phyloP scores from a whole-genome alignment of 2,113 vertebrate genomes.

The Paradoxurus hermaphroditus region DNA sequence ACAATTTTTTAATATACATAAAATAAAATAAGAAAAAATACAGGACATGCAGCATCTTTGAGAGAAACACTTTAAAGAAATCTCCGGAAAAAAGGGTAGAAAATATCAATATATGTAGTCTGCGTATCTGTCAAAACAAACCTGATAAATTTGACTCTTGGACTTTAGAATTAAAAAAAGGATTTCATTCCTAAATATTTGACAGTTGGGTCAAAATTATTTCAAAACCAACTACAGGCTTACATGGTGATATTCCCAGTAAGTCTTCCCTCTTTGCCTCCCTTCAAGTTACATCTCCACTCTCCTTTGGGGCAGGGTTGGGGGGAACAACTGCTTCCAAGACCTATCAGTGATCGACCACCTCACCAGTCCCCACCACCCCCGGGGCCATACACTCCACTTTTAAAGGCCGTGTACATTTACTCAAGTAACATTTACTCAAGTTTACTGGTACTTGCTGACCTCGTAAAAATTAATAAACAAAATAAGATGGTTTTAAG shows the following conservation, averaged over 20 bases:
- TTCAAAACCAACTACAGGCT: conserved; percentile 17
- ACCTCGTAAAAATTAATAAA: not conserved
- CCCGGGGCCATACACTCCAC: not conserved
- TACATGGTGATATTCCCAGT: not conserved
- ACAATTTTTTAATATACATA: no score
- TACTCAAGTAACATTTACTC: conserved; percentile 26
- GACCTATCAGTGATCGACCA: not conserved
- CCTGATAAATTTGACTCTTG: not conserved
- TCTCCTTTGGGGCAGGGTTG: not conserved
- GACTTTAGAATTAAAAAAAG: conserved; percentile 2
- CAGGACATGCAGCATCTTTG: not conserved
- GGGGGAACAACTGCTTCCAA: not conserved
- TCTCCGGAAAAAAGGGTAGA: not conserved
- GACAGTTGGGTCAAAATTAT: not conserved
- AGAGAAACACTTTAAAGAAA: not conserved
- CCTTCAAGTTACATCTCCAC: not conserved
- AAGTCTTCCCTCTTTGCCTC: not conserved
- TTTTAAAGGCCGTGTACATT: conserved; percentile 40
- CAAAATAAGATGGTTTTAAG: not conserved
- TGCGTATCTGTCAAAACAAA: not conserved
- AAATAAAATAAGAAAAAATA: not conserved
- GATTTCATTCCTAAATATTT: not conserved
- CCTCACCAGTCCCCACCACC: not conserved
- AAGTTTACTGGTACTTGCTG: not conserved
- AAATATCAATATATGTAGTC: not conserved